Percentiles rank a stretch among this genome's conserved stretches.
Evolutionary conservation across 2,888 invertebrate species (phyloP).

Genomic region (Coelopa pilipes): DNA sequence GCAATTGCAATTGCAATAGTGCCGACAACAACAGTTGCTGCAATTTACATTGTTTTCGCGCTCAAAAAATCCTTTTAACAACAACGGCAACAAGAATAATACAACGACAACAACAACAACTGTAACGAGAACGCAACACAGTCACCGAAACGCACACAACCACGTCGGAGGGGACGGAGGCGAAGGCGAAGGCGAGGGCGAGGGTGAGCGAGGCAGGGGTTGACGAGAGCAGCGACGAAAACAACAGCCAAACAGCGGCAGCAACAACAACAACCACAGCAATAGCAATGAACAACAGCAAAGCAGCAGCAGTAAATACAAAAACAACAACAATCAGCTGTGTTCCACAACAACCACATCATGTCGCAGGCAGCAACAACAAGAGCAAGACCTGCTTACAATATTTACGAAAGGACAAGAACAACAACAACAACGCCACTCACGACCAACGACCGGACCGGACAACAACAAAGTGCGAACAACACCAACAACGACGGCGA

Average conservation of each 20-base stretch:
- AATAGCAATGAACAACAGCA: background rate
- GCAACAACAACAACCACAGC: background rate
- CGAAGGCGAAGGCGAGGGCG: too few relatives aligned
- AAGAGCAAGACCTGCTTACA: background rate
- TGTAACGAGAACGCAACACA: background rate
- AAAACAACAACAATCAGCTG: too few relatives aligned
- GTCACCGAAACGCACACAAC: background rate
- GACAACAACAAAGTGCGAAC: background rate
- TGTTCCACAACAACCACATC: too few relatives aligned
- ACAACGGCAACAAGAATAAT: background rate
- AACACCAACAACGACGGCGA: background rate
- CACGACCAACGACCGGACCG: too few relatives aligned
- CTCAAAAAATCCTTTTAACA: background rate
- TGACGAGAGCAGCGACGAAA: background rate
- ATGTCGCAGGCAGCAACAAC: background rate
- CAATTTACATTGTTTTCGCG: slow-evolving; percentile 18
- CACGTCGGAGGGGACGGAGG: background rate
- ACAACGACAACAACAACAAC: background rate
- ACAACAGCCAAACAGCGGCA: background rate
- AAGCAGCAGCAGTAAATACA: background rate
- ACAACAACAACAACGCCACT: background rate
- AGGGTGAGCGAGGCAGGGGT: background rate
- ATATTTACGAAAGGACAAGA: background rate
- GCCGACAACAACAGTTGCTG: slow-evolving; percentile 19
- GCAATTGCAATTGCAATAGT: too few relatives aligned